Evolutionary conservation across 2,797 vertebrate species (phyloP).

Genomic region (Morus bassanus): DNA sequence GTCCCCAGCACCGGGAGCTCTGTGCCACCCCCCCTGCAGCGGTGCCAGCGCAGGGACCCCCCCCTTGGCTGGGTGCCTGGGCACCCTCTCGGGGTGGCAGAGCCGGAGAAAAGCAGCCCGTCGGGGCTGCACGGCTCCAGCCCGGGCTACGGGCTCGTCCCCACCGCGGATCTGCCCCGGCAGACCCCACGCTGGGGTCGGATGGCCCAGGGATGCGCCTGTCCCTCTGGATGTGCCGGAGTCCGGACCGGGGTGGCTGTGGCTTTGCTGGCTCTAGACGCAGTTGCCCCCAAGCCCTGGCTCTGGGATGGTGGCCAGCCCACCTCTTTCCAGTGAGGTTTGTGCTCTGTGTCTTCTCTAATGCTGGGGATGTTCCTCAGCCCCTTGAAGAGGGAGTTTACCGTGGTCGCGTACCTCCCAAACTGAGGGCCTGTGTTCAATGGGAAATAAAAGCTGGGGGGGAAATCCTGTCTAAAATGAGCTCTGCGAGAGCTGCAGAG

Average conservation of each 20-base stretch:
- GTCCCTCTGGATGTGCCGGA: not conserved
- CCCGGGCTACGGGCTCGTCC: not conserved
- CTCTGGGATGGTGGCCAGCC: not conserved
- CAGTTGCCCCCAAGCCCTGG: not conserved
- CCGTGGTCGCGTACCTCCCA: accelerated
- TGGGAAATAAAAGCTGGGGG: not conserved
- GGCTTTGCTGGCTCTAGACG: not conserved
- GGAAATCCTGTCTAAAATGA: not conserved
- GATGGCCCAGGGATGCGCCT: not conserved
- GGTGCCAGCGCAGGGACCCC: not conserved
- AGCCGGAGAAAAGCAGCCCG: not conserved
- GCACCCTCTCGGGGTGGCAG: not conserved
- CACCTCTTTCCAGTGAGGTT: not conserved
- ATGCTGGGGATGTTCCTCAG: not conserved
- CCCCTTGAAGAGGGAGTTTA: not conserved
- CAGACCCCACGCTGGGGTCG: not conserved
- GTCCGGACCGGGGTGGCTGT: not conserved
- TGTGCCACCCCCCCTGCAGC: not conserved
- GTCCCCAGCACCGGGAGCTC: not conserved
- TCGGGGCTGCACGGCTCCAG: not conserved
- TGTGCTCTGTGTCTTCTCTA: not conserved
- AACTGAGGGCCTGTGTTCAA: not conserved
- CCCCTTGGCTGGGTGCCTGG: not conserved
- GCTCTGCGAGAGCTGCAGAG: not conserved
- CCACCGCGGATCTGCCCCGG: not conserved